Evolutionary conservation across 2,113 vertebrate genomes (phyloP).

Genomic region (Alethe diademata): DNA sequence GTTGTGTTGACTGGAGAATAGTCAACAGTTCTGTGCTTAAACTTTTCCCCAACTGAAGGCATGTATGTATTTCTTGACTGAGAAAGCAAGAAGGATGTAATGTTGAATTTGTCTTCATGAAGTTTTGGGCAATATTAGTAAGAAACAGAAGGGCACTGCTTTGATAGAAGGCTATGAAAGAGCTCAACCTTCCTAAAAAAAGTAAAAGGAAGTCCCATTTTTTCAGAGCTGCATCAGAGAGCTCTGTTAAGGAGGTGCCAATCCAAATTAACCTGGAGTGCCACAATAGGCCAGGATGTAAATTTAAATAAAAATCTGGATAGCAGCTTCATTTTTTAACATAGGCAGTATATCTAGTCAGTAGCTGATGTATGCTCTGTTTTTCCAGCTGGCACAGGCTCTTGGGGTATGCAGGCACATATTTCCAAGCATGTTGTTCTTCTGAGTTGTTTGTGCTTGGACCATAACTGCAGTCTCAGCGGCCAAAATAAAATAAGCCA

Average conservation of each 20-base stretch:
- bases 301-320: slow-evolving; percentile 39
- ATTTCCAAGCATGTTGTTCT: slow-evolving; percentile 43
- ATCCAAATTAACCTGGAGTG: slow-evolving; percentile 33
- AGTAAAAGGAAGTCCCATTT: not conserved
- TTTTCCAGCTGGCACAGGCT: slow-evolving; percentile 62
- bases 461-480: not conserved
- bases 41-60: not conserved
- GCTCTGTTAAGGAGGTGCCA: not conserved
- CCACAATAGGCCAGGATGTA: not conserved
- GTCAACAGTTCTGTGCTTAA: not conserved
- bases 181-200: not conserved
- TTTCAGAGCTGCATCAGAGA: not conserved
- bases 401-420: not conserved
- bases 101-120: not conserved
- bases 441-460: slow-evolving; percentile 53
- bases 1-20: not conserved
- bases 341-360: not conserved
- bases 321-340: slow-evolving; percentile 27
- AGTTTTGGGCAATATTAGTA: not conserved
- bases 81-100: not conserved
- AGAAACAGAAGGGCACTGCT: not conserved
- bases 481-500: slow-evolving; percentile 67
- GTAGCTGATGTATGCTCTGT: not conserved
- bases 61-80: not conserved
- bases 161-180: not conserved